Conservation (phyloP, 2,113 vertebrate species). For the Pavo muticus region DNA sequence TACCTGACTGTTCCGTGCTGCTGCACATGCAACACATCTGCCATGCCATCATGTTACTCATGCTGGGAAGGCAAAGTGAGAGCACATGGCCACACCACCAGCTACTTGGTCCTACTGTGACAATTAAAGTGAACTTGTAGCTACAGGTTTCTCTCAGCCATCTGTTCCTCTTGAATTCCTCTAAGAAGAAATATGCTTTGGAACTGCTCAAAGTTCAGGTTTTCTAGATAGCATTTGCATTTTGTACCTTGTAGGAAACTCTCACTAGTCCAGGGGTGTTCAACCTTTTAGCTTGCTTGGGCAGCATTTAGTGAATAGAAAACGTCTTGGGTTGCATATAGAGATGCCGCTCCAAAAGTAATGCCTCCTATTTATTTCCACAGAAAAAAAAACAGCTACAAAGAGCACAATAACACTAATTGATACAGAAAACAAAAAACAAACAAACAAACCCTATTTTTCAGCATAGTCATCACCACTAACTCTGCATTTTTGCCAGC, state of each 20-base stretch:
- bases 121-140: background rate
- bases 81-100: background rate
- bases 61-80: background rate
- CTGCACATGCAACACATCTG: background rate
- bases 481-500: too few species aligned
- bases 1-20: background rate
- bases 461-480: too few species aligned
- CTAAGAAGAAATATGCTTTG: background rate
- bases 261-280: background rate
- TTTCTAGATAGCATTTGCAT: background rate
- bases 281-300: too few species aligned
- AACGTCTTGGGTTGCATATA: too few species aligned
- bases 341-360: too few species aligned
- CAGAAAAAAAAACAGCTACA: too few species aligned
- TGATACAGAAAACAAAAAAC: too few species aligned
- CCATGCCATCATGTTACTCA: background rate
- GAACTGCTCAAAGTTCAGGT: background rate
- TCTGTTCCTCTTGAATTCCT: background rate
- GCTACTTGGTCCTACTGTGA: background rate
- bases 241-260: background rate
- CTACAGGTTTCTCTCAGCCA: background rate
- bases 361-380: too few species aligned
- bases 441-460: too few species aligned
- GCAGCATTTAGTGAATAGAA: too few species aligned
- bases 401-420: too few species aligned